Percentiles rank a stretch among this genome's conserved stretches.
These are phyloP conservation scores for Ctenopoma kingsleyae DNA, from an alignment of 2,797 vertebrate species.

Conservation along the genomic window DNA sequence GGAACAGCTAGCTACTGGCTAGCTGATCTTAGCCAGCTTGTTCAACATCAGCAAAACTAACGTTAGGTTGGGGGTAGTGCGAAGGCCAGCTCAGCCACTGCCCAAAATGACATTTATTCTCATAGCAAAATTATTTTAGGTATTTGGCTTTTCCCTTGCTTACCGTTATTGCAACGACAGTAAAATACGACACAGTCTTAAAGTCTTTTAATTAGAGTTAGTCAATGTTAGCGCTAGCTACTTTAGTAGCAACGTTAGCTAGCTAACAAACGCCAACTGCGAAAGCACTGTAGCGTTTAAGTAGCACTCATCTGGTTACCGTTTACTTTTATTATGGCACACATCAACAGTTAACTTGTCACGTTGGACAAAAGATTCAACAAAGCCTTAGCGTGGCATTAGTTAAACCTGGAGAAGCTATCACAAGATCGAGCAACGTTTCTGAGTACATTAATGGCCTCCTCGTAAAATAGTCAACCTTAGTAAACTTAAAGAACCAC, in stretches of 20 bases:
- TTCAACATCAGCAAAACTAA: constrained; percentile 58
- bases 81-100: constrained; percentile 39
- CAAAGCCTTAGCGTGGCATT: fast-evolving
- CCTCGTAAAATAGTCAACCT: not conserved
- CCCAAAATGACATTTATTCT: not conserved
- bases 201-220: constrained; percentile 27
- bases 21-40: constrained; percentile 59
- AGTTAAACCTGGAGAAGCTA: not conserved
- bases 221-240: constrained; percentile 37
- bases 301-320: not conserved
- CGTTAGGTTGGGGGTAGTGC: constrained; percentile 22
- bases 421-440: not conserved
- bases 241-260: constrained; percentile 50
- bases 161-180: not conserved
- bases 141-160: not conserved
- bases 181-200: fast-evolving
- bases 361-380: not conserved
- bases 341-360: not conserved
- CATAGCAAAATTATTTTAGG: not conserved
- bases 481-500: constrained; percentile 3
- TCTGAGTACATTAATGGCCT: constrained; percentile 32
- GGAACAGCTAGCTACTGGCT: constrained; percentile 61
- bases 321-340: not conserved
- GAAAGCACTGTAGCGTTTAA: constrained; percentile 14
- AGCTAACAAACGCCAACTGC: constrained; percentile 27